Percentiles rank a stretch among this genome's conserved stretches.
Evolutionary conservation across 2,113 vertebrate species (phyloP).

Genomic region (Tetraodon nigroviridis): DNA sequence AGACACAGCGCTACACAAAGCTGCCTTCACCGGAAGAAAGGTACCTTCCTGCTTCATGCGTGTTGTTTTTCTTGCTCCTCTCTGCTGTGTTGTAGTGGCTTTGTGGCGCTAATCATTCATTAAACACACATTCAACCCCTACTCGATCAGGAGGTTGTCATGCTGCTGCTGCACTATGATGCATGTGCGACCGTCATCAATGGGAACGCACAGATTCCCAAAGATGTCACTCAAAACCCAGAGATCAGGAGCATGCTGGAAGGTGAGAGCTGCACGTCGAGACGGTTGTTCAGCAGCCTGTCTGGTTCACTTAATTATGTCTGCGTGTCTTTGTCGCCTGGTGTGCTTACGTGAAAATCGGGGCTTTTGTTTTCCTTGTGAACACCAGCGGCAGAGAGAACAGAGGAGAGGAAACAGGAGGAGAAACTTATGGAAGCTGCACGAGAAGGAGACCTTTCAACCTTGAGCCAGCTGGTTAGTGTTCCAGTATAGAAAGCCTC

Average conservation of each 20-base stretch:
- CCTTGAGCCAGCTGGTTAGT: constrained; percentile 82
- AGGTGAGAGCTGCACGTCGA: constrained; percentile 72
- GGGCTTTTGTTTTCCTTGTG: constrained; percentile 6
- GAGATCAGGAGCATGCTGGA: constrained; percentile 92
- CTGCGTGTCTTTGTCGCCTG: neutral
- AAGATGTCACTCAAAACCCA: constrained; percentile 85
- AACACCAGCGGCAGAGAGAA: constrained; percentile 86
- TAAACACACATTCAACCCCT: constrained; percentile 30
- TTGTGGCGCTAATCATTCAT: constrained; percentile 32
- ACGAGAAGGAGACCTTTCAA: constrained; percentile 82
- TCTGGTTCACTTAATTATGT: neutral
- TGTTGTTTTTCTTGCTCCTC: neutral
- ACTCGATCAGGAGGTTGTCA: constrained; percentile 85
- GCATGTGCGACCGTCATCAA: constrained; percentile 88
- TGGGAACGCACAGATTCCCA: constrained; percentile 89
- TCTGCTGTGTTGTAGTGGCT: constrained; percentile 14
- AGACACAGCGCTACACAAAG: constrained; percentile 91
- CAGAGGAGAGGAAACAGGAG: constrained; percentile 91
- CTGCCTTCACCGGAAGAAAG: constrained; percentile 93
- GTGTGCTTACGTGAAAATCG: neutral
- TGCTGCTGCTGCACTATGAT: constrained; percentile 86
- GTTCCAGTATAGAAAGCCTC: no score
- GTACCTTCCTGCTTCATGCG: constrained; percentile 53
- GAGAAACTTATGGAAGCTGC: constrained; percentile 85
- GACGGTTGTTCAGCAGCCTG: neutral